Base-by-base conservation (phyloP, 2,113 vertebrate genomes). In the Microcebus murinus region DNA sequence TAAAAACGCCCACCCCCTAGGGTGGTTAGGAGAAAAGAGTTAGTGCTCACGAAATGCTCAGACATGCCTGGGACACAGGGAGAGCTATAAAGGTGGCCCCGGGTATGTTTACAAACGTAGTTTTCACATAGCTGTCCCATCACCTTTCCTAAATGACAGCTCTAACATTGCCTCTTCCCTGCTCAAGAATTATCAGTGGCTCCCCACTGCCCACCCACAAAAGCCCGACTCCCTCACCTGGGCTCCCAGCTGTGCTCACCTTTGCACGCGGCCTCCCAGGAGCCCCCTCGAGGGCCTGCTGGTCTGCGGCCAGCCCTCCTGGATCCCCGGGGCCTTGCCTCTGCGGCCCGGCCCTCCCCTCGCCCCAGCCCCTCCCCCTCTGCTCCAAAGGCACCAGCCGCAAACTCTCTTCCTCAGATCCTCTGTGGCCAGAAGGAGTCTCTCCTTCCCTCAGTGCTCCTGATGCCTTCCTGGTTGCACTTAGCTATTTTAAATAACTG, bases 11-110 rank as follows among this genome's bases (percentile, higher is more conserved):
- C 12, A 9, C 14, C 10, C 36, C 50, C 59, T 20, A 0, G n/a
- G n/a, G n/a, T 18, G 7, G 4, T 59, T 27, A 42, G 65, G 67
- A 21, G 2, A 14, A n/a, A 55, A n/a, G 36, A 11, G 29, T 9
- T 10, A 2, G 18, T 27, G 3, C 31, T 9, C 42, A 12, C 31
- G 9, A 34, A 25, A 42, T 70, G 71, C n/a, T 86, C 13, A 5
- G 48, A 25, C 1, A 0, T 34, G 3, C 9, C 34, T 14, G 70
- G 34, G 21, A 13, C 14, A 0, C 0, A 0, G 20, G 15, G 7
- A 20, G n/a, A 20, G 13, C 50, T 20, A 5, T 34, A 2, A 8
- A 71, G 71, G 27, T 39, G 34, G 23, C 52, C 21, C 2, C 11
- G 23, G n/a, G 21, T 31, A 13, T 4, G 14, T 48, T 70, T 3